Evolutionary conservation across 2,888 invertebrate species (phyloP).

Genomic region (Orchestes rusci): DNA sequence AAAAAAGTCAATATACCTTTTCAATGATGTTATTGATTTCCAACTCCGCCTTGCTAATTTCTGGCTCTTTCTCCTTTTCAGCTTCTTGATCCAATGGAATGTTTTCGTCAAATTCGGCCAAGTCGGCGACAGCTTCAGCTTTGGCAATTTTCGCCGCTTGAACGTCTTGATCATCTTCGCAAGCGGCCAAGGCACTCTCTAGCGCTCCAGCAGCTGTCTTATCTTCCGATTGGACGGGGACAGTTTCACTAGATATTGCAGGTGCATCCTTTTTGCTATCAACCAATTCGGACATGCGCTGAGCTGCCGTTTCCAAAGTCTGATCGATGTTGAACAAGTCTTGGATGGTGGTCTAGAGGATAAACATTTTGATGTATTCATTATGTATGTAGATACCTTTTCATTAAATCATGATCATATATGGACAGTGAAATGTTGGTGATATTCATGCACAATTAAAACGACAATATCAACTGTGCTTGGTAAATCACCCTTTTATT

Average conservation of each 20-base stretch:
- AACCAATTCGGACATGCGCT: conserved; percentile 49
- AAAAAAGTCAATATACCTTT: conserved; percentile 50
- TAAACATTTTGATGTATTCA: not conserved
- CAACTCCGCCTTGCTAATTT: conserved; percentile 64
- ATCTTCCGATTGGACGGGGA: conserved; percentile 44
- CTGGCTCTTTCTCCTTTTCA: conserved; percentile 44
- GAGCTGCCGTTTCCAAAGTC: conserved; percentile 52
- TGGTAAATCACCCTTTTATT: not conserved
- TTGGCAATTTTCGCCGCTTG: conserved; percentile 80
- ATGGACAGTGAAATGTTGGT: not conserved
- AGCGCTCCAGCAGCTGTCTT: conserved; percentile 58
- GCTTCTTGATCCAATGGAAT: conserved; percentile 75
- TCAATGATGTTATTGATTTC: conserved; percentile 65
- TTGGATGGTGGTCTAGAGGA: conserved; percentile 73
- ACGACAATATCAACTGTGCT: not conserved
- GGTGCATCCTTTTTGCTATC: conserved; percentile 44
- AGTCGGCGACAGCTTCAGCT: conserved; percentile 81
- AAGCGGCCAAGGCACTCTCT: conserved; percentile 80
- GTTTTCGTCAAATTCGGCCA: conserved; percentile 93
- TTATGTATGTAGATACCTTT: too few relatives aligned
- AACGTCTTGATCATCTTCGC: conserved; percentile 93
- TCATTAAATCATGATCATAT: too few relatives aligned
- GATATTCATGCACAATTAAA: not conserved
- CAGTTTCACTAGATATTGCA: conserved; percentile 29
- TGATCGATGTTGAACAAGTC: conserved; percentile 81